A percentile compares a stretch with the other conserved stretches of the same genome.
These are phyloP conservation scores for Noturus placidus DNA, from an alignment of 2,113 vertebrate genomes.

Conservation along the genomic window DNA sequence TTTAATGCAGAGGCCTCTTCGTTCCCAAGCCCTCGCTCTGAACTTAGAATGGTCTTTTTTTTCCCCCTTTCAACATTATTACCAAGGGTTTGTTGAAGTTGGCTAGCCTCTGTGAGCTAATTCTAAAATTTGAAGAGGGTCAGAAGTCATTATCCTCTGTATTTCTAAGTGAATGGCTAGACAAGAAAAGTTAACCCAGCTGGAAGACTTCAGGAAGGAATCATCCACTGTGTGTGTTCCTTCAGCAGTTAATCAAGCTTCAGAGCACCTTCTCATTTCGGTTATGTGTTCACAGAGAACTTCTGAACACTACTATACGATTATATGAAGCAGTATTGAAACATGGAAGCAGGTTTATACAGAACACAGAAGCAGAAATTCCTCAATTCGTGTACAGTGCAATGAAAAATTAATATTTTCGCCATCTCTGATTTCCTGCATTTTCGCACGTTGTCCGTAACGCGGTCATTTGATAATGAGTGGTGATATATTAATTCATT, in stretches of 20 bases:
- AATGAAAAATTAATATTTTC: neutral
- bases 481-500: neutral
- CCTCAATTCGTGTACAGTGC: neutral
- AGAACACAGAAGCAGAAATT: constrained; percentile 2
- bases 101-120: constrained; percentile 41
- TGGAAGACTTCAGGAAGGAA: neutral
- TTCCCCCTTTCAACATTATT: constrained; percentile 22
- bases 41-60: constrained; percentile 24
- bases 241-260: constrained; percentile 12
- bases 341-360: neutral
- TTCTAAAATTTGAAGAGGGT: constrained; percentile 42
- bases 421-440: neutral
- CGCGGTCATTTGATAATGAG: neutral
- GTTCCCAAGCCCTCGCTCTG: constrained; percentile 42
- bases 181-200: constrained; percentile 1
- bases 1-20: neutral
- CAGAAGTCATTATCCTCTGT: constrained; percentile 39
- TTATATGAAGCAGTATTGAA: neutral
- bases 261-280: constrained; percentile 22
- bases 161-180: constrained; percentile 17
- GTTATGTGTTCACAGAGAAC: neutral
- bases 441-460: neutral
- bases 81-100: constrained; percentile 48
- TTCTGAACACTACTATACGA: neutral
- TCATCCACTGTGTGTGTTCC: neutral